Base-by-base conservation (phyloP, 2,113 vertebrate species). In the Cheilinus undulatus region DNA sequence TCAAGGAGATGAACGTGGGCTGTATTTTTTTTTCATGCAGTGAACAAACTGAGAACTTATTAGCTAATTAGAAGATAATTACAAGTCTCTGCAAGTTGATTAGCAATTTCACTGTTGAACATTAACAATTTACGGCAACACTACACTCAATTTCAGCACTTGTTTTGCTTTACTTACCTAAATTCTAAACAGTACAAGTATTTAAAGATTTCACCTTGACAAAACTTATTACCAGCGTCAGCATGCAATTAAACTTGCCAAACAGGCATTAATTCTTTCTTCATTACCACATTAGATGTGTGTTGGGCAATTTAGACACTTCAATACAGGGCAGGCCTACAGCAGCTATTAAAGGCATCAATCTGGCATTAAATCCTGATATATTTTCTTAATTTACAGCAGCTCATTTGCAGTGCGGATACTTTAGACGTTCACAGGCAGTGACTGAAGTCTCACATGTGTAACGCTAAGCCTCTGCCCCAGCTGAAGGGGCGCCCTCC, bases 201-300 rank as follows among this genome's bases (percentile, higher is more conserved):
- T 95, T 98, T 96, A 97, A 96, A 96, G 95, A 96, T 96, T 94
- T 94, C 94, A 95, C 94, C 93, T 94, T 92, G 95, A 94, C 94
- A 92, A 91, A 93, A 93, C 91, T 93, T 94, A 95, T 96, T 95
- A 94, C 78, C 74, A 82, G 73, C 82, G 75, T 66, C 61, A 66
- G 92, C 82, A 93, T 91, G 94, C 95, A 96, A 97, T 96, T 97
- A 95, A 96, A 95, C 93, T 93, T 92, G 92, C 92, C 92, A 94
- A 94, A 92, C 92, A 94, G 95, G 92, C 94, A 93, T 94, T 94
- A 92, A 94, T 95, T 94, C 93, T 95, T 84, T 87, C 93, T 94
- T 96, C 94, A 97, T 98, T 96, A 97, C 93, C 92, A 95, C 93
- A 93, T 94, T 95, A 94, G 94, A 95, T 94, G 94, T 94, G 83